Conservation (phyloP, 2,888 invertebrate genomes). For the Melinopterus prodromus region DNA sequence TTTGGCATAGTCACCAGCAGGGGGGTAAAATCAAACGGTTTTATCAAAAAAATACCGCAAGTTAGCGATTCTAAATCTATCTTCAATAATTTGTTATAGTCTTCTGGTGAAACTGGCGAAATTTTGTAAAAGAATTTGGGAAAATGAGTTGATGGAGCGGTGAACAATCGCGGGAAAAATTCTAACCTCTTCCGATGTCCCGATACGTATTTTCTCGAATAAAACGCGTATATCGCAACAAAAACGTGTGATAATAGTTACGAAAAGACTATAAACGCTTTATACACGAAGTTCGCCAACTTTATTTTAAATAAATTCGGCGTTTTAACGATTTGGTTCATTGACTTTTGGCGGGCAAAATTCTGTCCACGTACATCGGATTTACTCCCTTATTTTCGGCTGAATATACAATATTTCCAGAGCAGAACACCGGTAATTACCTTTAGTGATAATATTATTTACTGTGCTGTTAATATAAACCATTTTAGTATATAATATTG, state of each 20-base stretch:
- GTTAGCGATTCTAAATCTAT: neutral
- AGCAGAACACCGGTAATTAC: neutral
- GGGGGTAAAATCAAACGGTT: slow-evolving; percentile 10
- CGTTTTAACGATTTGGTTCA: neutral
- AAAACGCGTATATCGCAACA: neutral
- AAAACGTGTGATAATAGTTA: neutral
- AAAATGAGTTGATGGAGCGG: neutral
- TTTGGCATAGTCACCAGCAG: neutral
- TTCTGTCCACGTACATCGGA: slow-evolving; percentile 14
- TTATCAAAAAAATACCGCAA: neutral
- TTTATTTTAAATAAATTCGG: neutral
- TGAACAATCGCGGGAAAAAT: slow-evolving; percentile 19
- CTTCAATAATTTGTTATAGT: neutral
- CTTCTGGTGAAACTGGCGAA: neutral
- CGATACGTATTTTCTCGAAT: neutral
- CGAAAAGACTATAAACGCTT: neutral
- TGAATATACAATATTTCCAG: slow-evolving; percentile 7
- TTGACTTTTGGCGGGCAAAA: slow-evolving; percentile 20
- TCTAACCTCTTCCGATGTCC: slow-evolving; percentile 18
- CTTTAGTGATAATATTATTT: neutral
- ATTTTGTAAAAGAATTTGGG: neutral
- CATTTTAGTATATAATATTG: neutral
- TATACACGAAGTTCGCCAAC: neutral
- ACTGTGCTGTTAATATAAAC: neutral
- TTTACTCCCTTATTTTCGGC: slow-evolving; percentile 16